Evolutionary conservation across 2,888 invertebrate species (phyloP).

Genomic region (Catocala nupta): DNA sequence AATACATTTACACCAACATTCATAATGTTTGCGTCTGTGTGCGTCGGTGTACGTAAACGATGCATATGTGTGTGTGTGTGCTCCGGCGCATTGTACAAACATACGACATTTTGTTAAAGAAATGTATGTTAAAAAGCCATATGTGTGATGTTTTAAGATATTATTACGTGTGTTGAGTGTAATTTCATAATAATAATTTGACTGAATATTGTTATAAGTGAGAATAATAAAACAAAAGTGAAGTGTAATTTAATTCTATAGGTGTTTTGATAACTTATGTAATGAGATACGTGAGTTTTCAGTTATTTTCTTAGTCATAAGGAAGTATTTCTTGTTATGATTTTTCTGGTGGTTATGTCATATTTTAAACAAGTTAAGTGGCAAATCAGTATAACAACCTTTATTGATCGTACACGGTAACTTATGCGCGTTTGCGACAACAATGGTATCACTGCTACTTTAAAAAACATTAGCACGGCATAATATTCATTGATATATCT

Average conservation of each 20-base stretch:
- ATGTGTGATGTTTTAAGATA: constrained; percentile 16
- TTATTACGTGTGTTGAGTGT: constrained; percentile 5
- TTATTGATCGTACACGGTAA: no score
- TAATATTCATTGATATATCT: no score
- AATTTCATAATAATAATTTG: constrained; percentile 2
- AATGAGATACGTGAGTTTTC: background rate
- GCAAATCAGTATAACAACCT: background rate
- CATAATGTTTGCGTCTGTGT: constrained; percentile 14
- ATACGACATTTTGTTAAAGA: constrained; percentile 36
- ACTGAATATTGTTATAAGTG: background rate
- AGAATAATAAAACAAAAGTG: no score
- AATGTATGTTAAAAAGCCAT: constrained; percentile 40
- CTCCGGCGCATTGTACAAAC: constrained; percentile 40
- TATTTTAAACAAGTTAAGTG: constrained; percentile 1
- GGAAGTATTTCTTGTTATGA: no score
- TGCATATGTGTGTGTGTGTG: constrained; percentile 17
- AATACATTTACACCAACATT: constrained; percentile 40
- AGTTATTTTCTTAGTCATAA: background rate
- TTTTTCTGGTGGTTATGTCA: constrained; percentile 1
- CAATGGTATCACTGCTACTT: no score
- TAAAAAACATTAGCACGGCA: no score
- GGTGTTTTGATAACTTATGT: background rate
- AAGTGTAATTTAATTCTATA: no score
- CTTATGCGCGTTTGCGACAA: no score
- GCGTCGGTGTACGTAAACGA: constrained; percentile 4